Conservation (phyloP, 2,113 vertebrate species). For the Oreochromis tanganicae region DNA sequence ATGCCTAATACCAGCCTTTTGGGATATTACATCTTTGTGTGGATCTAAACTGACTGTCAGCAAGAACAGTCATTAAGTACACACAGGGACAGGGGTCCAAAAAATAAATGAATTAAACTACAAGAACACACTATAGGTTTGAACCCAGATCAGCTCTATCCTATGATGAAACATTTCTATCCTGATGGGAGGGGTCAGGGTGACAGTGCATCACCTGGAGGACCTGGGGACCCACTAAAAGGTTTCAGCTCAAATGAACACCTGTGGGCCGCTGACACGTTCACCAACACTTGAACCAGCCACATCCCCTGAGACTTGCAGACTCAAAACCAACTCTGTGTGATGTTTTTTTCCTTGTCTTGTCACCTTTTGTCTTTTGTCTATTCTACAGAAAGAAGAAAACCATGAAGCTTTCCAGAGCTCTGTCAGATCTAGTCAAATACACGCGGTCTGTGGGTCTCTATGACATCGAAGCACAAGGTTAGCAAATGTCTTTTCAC, state of each 20-base stretch:
- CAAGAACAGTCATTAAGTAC: not conserved
- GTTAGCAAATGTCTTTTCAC: slow-evolving; percentile 54
- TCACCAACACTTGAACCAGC: not conserved
- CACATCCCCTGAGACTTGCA: not conserved
- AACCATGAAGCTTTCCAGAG: slow-evolving; percentile 93
- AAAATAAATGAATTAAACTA: not conserved
- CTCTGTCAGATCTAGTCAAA: slow-evolving; percentile 94
- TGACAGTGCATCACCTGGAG: not conserved
- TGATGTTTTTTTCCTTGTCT: not conserved
- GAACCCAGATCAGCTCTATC: not conserved
- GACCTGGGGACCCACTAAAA: not conserved
- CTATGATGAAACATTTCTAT: not conserved
- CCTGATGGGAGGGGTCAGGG: not conserved
- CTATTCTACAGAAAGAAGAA: slow-evolving; percentile 81
- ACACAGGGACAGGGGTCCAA: not conserved
- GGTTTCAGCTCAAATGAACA: not conserved
- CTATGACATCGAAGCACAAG: slow-evolving; percentile 86
- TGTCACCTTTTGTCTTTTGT: not conserved
- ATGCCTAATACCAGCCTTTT: not conserved
- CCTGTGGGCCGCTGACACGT: not conserved
- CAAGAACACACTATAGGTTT: not conserved
- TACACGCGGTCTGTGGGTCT: slow-evolving; percentile 91
- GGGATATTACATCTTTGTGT: not conserved
- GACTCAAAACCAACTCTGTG: not conserved
- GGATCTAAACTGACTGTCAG: not conserved